Conservation (phyloP, 1,140 invertebrate genomes). For the Drosophila littoralis region DNA sequence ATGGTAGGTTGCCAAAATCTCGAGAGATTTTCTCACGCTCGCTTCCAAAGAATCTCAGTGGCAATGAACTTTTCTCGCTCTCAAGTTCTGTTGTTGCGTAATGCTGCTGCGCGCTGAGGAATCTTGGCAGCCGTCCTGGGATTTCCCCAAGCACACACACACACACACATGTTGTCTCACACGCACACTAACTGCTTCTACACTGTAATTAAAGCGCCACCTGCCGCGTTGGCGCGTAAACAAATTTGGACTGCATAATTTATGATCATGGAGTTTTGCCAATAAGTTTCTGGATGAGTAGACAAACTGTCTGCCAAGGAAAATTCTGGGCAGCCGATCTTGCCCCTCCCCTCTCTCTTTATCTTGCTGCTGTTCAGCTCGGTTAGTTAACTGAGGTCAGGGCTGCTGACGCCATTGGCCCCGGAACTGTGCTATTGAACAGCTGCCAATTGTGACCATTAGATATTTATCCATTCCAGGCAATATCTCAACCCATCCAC, state of each 20-base stretch:
- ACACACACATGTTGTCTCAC: slow-evolving; percentile 1
- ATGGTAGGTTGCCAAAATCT: slow-evolving; percentile 77
- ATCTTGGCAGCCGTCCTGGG: slow-evolving; percentile 73
- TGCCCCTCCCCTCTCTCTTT: slow-evolving; percentile 44
- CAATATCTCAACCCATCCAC: slow-evolving; percentile 1
- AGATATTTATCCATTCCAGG: slow-evolving; percentile 65
- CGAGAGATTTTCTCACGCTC: slow-evolving; percentile 73
- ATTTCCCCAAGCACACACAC: slow-evolving; percentile 54
- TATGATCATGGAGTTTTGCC: slow-evolving; percentile 83
- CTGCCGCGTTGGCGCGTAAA: slow-evolving; percentile 70
- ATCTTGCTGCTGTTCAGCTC: slow-evolving; percentile 23
- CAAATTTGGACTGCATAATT: slow-evolving; percentile 77
- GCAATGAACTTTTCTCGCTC: slow-evolving; percentile 57
- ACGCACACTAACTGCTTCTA: slow-evolving; percentile 23
- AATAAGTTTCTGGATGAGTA: slow-evolving; percentile 71
- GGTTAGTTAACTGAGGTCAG: slow-evolving; percentile 70
- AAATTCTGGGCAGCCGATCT: slow-evolving; percentile 35
- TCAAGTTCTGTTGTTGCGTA: slow-evolving; percentile 68
- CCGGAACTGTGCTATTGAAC: slow-evolving; percentile 72
- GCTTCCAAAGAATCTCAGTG: slow-evolving; percentile 72
- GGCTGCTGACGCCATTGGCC: slow-evolving; percentile 41
- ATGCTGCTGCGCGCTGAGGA: slow-evolving; percentile 54
- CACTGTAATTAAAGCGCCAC: slow-evolving; percentile 76
- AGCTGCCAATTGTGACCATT: slow-evolving; percentile 70
- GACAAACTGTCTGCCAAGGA: slow-evolving; percentile 57